Percentiles rank a stretch among this genome's conserved stretches.
phyloP scores from a whole-genome alignment of 2,888 invertebrate genomes.

The Cryptocheilus praepositus region DNA sequence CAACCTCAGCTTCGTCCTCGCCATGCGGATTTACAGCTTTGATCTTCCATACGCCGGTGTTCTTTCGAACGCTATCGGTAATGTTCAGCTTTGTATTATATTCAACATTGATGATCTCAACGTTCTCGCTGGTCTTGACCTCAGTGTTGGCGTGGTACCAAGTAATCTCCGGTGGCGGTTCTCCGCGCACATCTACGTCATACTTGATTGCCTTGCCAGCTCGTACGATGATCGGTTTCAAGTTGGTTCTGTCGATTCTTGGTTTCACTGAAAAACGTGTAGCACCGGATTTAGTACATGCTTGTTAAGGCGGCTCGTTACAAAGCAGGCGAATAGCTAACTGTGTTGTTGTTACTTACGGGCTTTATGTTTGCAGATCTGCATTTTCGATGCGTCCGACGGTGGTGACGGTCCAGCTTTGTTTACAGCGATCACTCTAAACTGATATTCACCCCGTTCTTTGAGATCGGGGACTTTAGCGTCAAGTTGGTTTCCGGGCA shows the following conservation, averaged over 20 bases:
- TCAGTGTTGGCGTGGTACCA: conserved; percentile 92
- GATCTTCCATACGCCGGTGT: conserved; percentile 94
- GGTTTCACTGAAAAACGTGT: conserved; percentile 93
- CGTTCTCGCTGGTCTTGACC: conserved; percentile 82
- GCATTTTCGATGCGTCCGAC: conserved; percentile 92
- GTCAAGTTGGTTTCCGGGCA: conserved; percentile 83
- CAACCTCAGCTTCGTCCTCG: conserved; percentile 93
- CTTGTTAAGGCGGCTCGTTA: too few relatives aligned
- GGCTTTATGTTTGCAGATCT: conserved; percentile 90
- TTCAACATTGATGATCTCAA: conserved; percentile 89
- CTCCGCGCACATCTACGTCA: conserved; percentile 95
- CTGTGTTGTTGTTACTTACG: conserved; percentile 84
- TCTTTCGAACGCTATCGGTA: conserved; percentile 85
- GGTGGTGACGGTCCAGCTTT: conserved; percentile 94
- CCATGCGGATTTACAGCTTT: conserved; percentile 94
- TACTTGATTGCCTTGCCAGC: conserved; percentile 95
- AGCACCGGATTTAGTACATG: too few relatives aligned
- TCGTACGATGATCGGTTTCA: conserved; percentile 91
- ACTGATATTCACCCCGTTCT: conserved; percentile 93
- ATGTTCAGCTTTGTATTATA: conserved; percentile 93
- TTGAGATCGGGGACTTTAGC: conserved; percentile 90
- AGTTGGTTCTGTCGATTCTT: conserved; percentile 95
- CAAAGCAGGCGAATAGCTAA: too few relatives aligned
- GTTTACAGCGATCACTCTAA: conserved; percentile 93
- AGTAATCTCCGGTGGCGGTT: conserved; percentile 94